phyloP scores from a whole-genome alignment of 2,113 vertebrate genomes.

The Zapus hudsonius region DNA sequence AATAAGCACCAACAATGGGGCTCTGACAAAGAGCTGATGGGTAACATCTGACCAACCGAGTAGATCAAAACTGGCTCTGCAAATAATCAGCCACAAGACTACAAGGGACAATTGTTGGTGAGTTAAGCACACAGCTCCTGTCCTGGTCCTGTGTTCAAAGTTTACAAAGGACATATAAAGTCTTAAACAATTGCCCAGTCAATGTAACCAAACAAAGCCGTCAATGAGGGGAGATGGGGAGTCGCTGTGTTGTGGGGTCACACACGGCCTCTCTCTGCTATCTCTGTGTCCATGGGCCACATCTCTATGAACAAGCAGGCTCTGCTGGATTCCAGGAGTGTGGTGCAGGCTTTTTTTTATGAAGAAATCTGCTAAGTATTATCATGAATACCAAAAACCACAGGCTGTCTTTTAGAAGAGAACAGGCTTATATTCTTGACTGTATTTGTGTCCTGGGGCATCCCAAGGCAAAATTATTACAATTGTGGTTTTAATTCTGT shows the following conservation, averaged over 20 bases:
- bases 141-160: not conserved
- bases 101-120: not conserved
- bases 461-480: not conserved
- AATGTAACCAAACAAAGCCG: not conserved
- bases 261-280: not conserved
- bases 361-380: not conserved
- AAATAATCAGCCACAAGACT: not conserved
- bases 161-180: not conserved
- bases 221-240: not conserved
- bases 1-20: not conserved
- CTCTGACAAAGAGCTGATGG: not conserved
- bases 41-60: not conserved
- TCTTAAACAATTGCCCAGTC: not conserved
- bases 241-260: not conserved
- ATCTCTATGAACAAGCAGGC: not conserved
- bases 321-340: not conserved
- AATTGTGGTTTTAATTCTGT: not conserved
- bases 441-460: constrained; percentile 5
- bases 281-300: not conserved
- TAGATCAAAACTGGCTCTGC: not conserved
- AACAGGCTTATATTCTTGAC: not conserved
- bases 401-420: not conserved
- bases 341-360: not conserved
- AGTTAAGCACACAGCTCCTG: not conserved
- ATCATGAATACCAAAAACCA: not conserved